phyloP scores from a whole-genome alignment of 23 tunicate genomes.

The Phallusia fumigata region DNA sequence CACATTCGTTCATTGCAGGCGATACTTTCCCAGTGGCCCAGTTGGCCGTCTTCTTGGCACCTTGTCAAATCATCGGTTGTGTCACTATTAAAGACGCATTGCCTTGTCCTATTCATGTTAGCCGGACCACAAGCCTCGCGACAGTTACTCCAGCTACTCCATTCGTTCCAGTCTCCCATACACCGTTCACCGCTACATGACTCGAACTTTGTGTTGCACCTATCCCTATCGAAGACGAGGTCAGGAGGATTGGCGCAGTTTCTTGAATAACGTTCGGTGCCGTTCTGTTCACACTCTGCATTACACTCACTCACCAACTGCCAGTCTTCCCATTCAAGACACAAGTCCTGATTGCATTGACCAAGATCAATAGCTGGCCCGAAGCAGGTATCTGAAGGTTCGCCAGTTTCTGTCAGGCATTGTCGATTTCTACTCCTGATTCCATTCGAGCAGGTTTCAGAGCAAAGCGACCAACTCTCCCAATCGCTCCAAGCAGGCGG shows the following conservation, averaged over 20 bases:
- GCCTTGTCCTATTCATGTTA: neutral
- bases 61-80: slow-evolving; percentile 6
- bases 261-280: slow-evolving; percentile 1
- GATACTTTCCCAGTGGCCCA: neutral
- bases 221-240: neutral
- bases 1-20: slow-evolving; percentile 30
- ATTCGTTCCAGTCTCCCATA: slow-evolving; percentile 23
- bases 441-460: slow-evolving; percentile 33
- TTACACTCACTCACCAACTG: neutral
- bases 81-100: slow-evolving; percentile 20
- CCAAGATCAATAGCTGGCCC: neutral
- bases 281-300: slow-evolving; percentile 37
- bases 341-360: slow-evolving; percentile 11
- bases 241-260: slow-evolving; percentile 10
- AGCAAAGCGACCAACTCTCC: slow-evolving; percentile 26
- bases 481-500: slow-evolving; percentile 40
- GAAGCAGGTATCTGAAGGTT: neutral
- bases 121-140: slow-evolving; percentile 33
- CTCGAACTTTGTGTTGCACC: neutral
- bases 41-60: neutral
- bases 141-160: slow-evolving; percentile 31
- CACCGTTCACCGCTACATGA: slow-evolving; percentile 20
- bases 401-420: slow-evolving; percentile 29
- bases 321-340: slow-evolving; percentile 13
- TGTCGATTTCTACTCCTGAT: neutral